A percentile compares a stretch with the other conserved stretches of the same genome.
These are phyloP conservation scores for Gymnorhina tibicen DNA, from an alignment of 2,113 vertebrate genomes.

Conservation along the genomic window DNA sequence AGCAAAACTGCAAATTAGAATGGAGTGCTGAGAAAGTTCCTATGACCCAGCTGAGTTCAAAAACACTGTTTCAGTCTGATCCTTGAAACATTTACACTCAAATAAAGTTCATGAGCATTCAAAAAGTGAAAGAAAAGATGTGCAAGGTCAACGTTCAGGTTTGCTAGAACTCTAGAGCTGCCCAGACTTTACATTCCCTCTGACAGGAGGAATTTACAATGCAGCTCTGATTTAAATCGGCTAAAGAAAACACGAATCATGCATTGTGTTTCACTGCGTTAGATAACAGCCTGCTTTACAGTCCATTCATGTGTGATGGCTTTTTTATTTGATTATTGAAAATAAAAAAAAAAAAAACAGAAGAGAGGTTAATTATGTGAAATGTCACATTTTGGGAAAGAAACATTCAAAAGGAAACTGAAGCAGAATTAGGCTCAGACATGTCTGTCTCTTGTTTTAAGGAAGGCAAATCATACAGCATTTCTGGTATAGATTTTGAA, in stretches of 20 bases:
- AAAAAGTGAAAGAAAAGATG: conserved; percentile 27
- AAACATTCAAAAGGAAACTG: not conserved
- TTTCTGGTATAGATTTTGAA: not conserved
- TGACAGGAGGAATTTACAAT: conserved; percentile 19
- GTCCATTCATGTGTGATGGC: not conserved
- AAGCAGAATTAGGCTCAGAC: not conserved
- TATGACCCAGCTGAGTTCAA: conserved; percentile 76
- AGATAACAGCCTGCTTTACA: not conserved
- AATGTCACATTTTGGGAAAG: not conserved
- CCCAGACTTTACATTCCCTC: conserved; percentile 1
- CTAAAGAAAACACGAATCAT: not conserved
- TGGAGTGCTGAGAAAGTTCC: conserved; percentile 75
- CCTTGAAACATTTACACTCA: conserved; percentile 57
- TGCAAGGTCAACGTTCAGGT: conserved; percentile 31
- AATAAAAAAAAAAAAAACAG: not conserved
- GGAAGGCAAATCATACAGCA: not conserved
- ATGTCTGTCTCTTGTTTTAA: not conserved
- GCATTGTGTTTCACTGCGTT: not conserved
- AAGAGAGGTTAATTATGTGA: not conserved
- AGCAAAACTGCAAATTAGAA: conserved; percentile 84
- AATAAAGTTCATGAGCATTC: conserved; percentile 65
- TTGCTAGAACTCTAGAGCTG: conserved; percentile 30
- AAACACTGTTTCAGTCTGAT: conserved; percentile 64
- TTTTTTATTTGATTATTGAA: not conserved
- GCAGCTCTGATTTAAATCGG: not conserved